These are phyloP conservation scores for Lontra canadensis DNA, from an alignment of 2,113 vertebrate genomes.

Conservation along the genomic window DNA sequence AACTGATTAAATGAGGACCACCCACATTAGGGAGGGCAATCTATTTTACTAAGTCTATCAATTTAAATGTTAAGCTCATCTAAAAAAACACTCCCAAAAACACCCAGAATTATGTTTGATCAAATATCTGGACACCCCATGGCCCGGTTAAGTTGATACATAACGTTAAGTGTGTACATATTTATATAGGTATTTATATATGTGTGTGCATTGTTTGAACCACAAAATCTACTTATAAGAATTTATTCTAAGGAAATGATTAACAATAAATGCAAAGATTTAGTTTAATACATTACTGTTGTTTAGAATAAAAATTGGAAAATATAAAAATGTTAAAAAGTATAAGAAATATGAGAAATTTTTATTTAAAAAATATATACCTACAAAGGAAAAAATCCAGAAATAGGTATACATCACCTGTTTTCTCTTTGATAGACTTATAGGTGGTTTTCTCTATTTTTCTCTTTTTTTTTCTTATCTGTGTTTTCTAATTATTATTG, in stretches of 20 bases:
- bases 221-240: background rate
- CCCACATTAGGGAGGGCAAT: background rate
- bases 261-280: background rate
- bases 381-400: background rate
- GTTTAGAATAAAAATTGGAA: background rate
- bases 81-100: background rate
- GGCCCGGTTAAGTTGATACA: background rate
- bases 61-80: background rate
- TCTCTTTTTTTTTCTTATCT: background rate
- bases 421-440: background rate
- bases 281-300: background rate
- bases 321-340: background rate
- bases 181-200: background rate
- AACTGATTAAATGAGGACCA: background rate
- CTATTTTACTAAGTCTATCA: background rate
- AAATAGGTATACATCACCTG: background rate
- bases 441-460: background rate
- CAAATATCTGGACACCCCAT: background rate
- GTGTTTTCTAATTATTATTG: conserved; percentile 23
- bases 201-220: background rate
- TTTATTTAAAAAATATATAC: background rate
- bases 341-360: background rate
- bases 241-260: background rate
- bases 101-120: background rate
- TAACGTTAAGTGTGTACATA: background rate